Conservation (phyloP, 35 echinoderm and acorn worm genomes). For the Ophiothrix spiculata region DNA sequence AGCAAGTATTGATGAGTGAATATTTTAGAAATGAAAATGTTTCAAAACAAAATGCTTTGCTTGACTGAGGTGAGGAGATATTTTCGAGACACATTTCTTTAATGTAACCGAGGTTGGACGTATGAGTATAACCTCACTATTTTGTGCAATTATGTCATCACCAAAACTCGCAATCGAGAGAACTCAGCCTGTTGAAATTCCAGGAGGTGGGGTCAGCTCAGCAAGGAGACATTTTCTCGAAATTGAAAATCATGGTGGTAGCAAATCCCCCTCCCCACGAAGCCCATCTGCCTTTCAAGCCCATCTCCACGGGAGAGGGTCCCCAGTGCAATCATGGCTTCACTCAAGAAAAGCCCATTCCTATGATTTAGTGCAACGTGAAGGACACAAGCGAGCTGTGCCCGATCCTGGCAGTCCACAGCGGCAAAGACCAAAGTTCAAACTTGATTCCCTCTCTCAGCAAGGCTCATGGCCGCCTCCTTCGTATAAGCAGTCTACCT, state of each 20-base stretch:
- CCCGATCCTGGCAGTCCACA: background rate
- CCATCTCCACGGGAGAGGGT: background rate
- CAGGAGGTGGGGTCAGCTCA: background rate
- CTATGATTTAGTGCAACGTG: background rate
- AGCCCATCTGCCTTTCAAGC: constrained; percentile 1
- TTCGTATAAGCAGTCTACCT: background rate
- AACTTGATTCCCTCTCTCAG: background rate
- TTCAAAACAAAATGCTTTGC: too few species aligned
- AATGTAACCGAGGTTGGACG: too few species aligned
- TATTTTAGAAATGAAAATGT: too few species aligned
- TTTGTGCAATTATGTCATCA: constrained; percentile 1
- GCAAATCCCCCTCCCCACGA: background rate
- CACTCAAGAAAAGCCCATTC: background rate
- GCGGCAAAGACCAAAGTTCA: background rate
- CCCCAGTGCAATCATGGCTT: background rate
- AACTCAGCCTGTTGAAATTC: background rate
- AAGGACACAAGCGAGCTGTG: background rate
- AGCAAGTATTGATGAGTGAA: too few species aligned
- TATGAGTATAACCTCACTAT: background rate
- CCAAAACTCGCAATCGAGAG: background rate
- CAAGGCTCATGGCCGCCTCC: background rate
- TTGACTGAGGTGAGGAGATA: too few species aligned
- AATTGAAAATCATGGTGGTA: background rate
- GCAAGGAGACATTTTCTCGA: background rate
- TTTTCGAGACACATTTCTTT: too few species aligned